Percentiles rank a stretch among this genome's conserved stretches.
Evolutionary conservation across 1,140 invertebrate genomes (phyloP).

Genomic region (Ceratosolen solmsi): DNA sequence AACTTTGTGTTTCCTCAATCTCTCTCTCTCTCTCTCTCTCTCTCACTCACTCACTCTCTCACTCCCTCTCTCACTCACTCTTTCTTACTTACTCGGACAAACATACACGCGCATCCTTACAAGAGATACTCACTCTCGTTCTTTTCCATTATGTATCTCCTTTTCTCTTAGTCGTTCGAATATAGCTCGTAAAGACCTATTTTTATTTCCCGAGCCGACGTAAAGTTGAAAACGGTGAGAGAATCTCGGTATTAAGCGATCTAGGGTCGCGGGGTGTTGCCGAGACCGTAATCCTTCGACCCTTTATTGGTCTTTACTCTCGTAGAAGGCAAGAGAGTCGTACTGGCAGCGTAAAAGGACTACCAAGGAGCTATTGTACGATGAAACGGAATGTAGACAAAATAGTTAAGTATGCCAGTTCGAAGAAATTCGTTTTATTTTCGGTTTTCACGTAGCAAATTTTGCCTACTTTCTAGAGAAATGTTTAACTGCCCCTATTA

Average conservation of each 20-base stretch:
- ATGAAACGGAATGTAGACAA: background rate
- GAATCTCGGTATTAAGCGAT: slow-evolving; percentile 49
- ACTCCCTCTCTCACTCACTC: background rate
- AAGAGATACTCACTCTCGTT: too few relatives aligned
- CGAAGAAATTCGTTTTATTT: background rate
- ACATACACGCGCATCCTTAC: too few relatives aligned
- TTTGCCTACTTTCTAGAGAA: background rate
- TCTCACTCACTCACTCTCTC: background rate
- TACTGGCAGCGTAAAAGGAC: background rate
- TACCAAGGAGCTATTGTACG: background rate
- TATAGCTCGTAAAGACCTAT: slow-evolving; percentile 51
- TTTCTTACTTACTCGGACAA: background rate
- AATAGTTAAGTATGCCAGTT: background rate
- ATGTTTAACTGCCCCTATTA: background rate
- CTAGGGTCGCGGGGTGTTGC: slow-evolving; percentile 24
- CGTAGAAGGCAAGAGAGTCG: background rate
- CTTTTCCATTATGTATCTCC: background rate
- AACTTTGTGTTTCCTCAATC: background rate
- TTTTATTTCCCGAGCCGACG: slow-evolving; percentile 47
- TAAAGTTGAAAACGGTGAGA: slow-evolving; percentile 29
- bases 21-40: background rate
- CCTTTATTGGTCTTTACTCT: slow-evolving; percentile 46
- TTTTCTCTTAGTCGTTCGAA: slow-evolving; percentile 41
- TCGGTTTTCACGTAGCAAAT: too few relatives aligned
- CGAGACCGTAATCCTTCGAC: slow-evolving; percentile 41